Percentiles rank a stretch among this genome's conserved stretches.
phyloP scores from a whole-genome alignment of 92 coral and sea anemone genomes.

The Epizoanthus ramosus region DNA sequence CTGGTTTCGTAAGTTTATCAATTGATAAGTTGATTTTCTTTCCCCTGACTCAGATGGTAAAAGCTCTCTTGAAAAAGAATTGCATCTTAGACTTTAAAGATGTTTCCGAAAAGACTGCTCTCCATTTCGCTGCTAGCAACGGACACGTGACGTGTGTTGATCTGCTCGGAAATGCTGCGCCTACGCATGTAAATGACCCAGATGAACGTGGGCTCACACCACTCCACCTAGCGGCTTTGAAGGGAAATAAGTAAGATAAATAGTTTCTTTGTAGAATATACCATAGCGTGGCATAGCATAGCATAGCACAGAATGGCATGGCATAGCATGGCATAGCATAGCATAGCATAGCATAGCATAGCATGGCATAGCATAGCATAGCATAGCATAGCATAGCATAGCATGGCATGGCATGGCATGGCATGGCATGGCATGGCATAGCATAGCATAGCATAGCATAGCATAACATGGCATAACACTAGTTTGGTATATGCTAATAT shows the following conservation, averaged over 20 bases:
- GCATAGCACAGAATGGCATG: too few species aligned
- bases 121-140: slow-evolving; percentile 72
- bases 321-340: too few species aligned
- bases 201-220: slow-evolving; percentile 77
- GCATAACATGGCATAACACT: too few species aligned
- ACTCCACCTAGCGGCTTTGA: slow-evolving; percentile 69
- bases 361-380: too few species aligned
- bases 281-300: too few species aligned
- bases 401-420: too few species aligned
- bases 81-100: slow-evolving; percentile 53
- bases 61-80: slow-evolving; percentile 38
- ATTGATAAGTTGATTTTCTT: neutral
- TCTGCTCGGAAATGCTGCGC: slow-evolving; percentile 54
- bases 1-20: neutral
- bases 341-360: too few species aligned
- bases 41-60: slow-evolving; percentile 46
- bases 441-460: too few species aligned
- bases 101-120: slow-evolving; percentile 65
- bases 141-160: slow-evolving; percentile 68
- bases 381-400: too few species aligned
- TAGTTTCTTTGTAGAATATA: neutral
- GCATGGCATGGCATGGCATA: too few species aligned
- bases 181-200: slow-evolving; percentile 61
- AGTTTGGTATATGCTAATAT: too few species aligned
- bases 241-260: slow-evolving; percentile 51